Percentiles rank a stretch among this genome's conserved stretches.
Conservation (phyloP, 2,113 vertebrate genomes). For the Psilopsiagon aurifrons region DNA sequence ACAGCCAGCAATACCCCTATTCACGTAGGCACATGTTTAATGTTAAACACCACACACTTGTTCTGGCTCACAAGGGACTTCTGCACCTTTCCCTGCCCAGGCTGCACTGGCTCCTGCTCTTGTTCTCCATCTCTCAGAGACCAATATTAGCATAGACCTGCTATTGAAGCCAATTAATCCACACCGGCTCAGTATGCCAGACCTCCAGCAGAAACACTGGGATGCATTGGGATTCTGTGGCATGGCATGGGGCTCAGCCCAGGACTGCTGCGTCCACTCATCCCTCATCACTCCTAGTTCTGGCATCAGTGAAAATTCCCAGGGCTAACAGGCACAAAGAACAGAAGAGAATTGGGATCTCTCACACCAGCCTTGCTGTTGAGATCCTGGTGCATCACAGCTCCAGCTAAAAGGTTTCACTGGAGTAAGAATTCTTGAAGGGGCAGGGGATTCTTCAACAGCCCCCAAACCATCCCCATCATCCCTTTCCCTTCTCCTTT, state of each 20-base stretch:
- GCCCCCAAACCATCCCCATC: background rate
- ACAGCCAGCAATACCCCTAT: rapidly evolving
- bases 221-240: background rate
- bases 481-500: background rate
- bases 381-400: rapidly evolving
- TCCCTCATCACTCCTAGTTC: background rate
- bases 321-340: background rate
- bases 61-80: background rate
- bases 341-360: background rate
- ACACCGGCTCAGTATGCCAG: background rate
- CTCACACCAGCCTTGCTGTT: background rate
- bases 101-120: rapidly evolving
- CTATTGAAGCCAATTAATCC: background rate
- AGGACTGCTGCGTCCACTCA: rapidly evolving
- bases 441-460: background rate
- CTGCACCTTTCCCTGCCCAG: background rate
- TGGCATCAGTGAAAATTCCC: background rate
- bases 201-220: background rate
- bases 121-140: background rate
- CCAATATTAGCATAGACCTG: background rate
- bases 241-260: rapidly evolving
- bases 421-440: background rate
- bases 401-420: background rate
- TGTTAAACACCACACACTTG: background rate
- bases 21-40: rapidly evolving